A percentile compares a stretch with the other conserved stretches of the same genome.
Conservation (phyloP, 2,113 vertebrate species). For the Merops nubicus region DNA sequence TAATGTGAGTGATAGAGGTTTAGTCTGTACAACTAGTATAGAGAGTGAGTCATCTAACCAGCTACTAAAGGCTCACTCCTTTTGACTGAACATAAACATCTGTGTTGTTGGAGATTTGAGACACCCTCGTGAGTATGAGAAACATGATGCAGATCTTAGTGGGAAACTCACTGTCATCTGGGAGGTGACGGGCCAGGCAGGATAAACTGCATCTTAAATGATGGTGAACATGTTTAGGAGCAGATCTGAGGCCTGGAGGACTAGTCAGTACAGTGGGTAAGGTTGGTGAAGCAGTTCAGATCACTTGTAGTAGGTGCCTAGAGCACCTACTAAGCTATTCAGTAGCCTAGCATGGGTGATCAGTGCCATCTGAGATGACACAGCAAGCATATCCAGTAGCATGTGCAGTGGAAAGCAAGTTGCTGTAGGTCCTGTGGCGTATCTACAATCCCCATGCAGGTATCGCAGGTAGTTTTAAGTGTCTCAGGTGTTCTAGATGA, state of each 20-base stretch:
- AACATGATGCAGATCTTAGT: rapidly evolving
- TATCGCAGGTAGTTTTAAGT: background rate
- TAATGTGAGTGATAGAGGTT: background rate
- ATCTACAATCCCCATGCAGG: background rate
- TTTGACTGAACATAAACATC: background rate
- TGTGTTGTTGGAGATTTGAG: background rate
- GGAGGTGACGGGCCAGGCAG: background rate
- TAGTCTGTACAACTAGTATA: background rate
- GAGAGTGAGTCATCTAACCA: background rate
- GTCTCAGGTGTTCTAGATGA: background rate
- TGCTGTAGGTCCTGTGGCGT: background rate
- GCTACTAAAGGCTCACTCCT: background rate
- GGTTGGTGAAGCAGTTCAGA: background rate
- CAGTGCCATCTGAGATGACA: background rate
- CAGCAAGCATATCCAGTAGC: background rate
- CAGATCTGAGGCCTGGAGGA: background rate
- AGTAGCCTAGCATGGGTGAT: background rate
- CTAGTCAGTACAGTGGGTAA: background rate
- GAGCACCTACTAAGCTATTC: background rate
- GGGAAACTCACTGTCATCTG: background rate
- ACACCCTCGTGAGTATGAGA: background rate
- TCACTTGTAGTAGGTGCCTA: background rate
- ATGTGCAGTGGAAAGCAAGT: background rate
- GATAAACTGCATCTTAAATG: background rate
- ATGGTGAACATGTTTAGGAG: background rate